These are phyloP conservation scores for Rhodophaea formosa DNA, from an alignment of 2,888 invertebrate species.

Conservation along the genomic window DNA sequence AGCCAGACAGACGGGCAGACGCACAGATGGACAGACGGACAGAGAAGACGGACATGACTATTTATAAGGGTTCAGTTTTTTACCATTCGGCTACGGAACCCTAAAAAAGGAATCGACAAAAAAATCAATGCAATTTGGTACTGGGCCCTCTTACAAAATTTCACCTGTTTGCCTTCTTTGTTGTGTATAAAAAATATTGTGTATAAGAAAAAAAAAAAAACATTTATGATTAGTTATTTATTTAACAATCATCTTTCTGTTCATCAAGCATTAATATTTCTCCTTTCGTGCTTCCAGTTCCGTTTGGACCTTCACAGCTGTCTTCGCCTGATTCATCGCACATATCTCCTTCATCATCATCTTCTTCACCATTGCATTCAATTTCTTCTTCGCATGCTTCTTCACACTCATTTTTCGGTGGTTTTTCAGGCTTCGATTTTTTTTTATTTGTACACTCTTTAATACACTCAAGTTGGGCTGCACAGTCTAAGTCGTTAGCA, in stretches of 20 bases:
- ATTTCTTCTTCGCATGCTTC: conserved; percentile 10
- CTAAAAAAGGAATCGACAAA: too few species aligned
- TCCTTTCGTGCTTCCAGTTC: conserved; percentile 10
- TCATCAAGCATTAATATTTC: background rate
- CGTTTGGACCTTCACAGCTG: background rate
- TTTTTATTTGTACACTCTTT: background rate
- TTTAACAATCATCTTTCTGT: background rate
- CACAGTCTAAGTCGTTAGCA: conserved; percentile 5
- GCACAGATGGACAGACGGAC: too few species aligned
- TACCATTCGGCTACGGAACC: too few species aligned
- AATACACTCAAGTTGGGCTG: background rate
- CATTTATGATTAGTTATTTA: background rate
- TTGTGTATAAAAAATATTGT: too few species aligned
- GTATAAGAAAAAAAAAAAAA: background rate
- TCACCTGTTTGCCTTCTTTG: too few species aligned
- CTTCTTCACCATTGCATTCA: conserved; percentile 6
- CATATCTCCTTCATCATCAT: background rate
- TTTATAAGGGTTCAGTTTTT: too few species aligned
- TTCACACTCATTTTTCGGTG: conserved; percentile 17
- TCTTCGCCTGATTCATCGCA: conserved; percentile 4
- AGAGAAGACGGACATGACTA: too few species aligned
- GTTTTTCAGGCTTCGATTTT: too few species aligned
- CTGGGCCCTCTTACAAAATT: too few species aligned
- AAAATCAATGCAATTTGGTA: too few species aligned
- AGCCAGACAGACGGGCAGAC: too few species aligned